phyloP scores from a whole-genome alignment of 1,140 invertebrate genomes.

The Hycleus cichorii region DNA sequence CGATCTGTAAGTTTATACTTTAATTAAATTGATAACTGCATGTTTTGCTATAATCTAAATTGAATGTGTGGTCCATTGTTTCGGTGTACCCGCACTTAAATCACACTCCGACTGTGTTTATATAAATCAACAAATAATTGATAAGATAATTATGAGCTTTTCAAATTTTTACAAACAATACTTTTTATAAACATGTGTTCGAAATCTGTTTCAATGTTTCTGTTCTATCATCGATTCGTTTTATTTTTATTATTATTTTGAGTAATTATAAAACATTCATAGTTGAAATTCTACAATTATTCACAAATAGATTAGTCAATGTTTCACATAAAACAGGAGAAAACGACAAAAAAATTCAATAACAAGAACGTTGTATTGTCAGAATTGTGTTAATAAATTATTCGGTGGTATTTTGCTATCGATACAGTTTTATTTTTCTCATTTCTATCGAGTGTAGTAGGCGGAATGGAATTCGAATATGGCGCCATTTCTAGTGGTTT shows the following conservation, averaged over 20 bases:
- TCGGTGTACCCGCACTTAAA: conserved; percentile 9
- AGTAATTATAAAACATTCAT: conserved; percentile 2
- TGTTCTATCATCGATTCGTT: background rate
- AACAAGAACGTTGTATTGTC: conserved; percentile 24
- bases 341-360: no score
- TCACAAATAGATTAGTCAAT: conserved; percentile 28
- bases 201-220: conserved; percentile 12
- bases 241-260: conserved; percentile 10
- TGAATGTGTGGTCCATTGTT: conserved; percentile 8
- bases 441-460: background rate
- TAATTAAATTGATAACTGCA: background rate
- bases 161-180: conserved; percentile 12
- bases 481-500: background rate
- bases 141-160: conserved; percentile 11
- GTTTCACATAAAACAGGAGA: conserved; percentile 21
- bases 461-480: no score
- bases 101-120: conserved; percentile 18
- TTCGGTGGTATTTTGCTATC: conserved; percentile 33
- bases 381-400: conserved; percentile 31
- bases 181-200: conserved; percentile 17
- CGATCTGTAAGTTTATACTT: conserved; percentile 13
- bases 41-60: conserved; percentile 7
- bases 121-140: background rate
- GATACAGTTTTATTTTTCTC: conserved; percentile 18
- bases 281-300: conserved; percentile 13